A percentile compares a stretch with the other conserved stretches of the same genome.
Conservation (phyloP, 2,797 vertebrate species). For the Tokudaia tokunoshimensis region DNA sequence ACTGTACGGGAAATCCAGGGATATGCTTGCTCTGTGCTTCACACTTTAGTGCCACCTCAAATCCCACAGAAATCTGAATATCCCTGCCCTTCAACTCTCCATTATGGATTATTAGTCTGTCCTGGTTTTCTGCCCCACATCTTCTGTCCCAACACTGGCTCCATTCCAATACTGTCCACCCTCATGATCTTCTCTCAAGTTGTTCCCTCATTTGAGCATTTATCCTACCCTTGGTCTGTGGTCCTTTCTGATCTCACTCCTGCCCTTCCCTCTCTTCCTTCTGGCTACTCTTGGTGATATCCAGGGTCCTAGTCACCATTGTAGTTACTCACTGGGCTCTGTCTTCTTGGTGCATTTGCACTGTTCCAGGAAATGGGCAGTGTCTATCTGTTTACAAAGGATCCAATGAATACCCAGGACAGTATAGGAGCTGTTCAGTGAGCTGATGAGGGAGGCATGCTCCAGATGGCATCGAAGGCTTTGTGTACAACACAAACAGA, state of each 20-base stretch:
- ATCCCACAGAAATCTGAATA: neutral
- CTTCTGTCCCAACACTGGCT: neutral
- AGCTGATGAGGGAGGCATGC: accelerated
- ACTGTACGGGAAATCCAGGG: neutral
- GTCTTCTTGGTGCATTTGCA: neutral
- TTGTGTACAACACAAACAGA: accelerated
- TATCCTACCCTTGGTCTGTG: too few relatives aligned
- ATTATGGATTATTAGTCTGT: too few relatives aligned
- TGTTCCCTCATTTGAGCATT: neutral
- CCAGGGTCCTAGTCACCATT: accelerated
- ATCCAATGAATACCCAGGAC: accelerated
- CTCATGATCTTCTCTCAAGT: accelerated
- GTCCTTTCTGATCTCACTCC: neutral
- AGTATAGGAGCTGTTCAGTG: accelerated
- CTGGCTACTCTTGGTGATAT: neutral
- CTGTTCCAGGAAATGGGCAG: accelerated
- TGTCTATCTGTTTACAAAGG: neutral
- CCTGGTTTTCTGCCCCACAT: too few relatives aligned
- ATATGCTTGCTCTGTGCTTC: neutral
- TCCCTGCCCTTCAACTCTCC: too few relatives aligned
- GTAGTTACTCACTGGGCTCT: neutral
- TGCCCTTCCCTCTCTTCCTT: neutral
- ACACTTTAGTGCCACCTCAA: accelerated
- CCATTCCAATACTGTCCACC: accelerated
- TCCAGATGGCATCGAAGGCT: neutral